A percentile compares a stretch with the other conserved stretches of the same genome.
Conservation (phyloP, 2,888 invertebrate species). For the Liposcelis brunnea region DNA sequence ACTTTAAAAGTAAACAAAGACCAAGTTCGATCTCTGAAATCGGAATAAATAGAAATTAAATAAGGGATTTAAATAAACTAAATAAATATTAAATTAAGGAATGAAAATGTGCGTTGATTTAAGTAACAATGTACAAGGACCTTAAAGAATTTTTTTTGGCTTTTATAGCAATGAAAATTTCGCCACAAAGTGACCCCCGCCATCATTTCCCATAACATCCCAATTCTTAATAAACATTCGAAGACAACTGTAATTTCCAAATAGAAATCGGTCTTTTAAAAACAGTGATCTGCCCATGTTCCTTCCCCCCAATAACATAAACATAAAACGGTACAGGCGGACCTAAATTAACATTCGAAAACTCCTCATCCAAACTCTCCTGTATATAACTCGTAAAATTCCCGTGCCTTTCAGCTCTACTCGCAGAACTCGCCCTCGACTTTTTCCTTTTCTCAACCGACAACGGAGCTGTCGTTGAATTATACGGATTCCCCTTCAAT, state of each 20-base stretch:
- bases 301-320: slow-evolving; percentile 61
- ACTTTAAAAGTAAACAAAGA: too few species aligned
- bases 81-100: too few species aligned
- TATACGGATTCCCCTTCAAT: slow-evolving; percentile 13
- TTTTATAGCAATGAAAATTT: too few species aligned
- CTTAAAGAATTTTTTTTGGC: too few species aligned
- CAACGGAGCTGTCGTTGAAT: slow-evolving; percentile 13
- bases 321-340: slow-evolving; percentile 39
- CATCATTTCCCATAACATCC: too few species aligned
- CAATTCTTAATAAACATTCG: slow-evolving; percentile 19
- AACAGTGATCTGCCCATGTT: slow-evolving; percentile 57
- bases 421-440: slow-evolving; percentile 37
- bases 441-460: slow-evolving; percentile 19
- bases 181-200: too few species aligned
- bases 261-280: slow-evolving; percentile 60
- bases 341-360: background rate
- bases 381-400: slow-evolving; percentile 16
- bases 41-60: too few species aligned
- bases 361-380: slow-evolving; percentile 5
- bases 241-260: slow-evolving; percentile 52
- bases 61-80: too few species aligned
- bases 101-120: too few species aligned
- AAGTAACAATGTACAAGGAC: too few species aligned
- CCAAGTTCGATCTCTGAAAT: too few species aligned
- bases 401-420: slow-evolving; percentile 31